These are phyloP conservation scores for Tyrannus savana DNA, from an alignment of 2,113 vertebrate genomes.

Conservation along the genomic window DNA sequence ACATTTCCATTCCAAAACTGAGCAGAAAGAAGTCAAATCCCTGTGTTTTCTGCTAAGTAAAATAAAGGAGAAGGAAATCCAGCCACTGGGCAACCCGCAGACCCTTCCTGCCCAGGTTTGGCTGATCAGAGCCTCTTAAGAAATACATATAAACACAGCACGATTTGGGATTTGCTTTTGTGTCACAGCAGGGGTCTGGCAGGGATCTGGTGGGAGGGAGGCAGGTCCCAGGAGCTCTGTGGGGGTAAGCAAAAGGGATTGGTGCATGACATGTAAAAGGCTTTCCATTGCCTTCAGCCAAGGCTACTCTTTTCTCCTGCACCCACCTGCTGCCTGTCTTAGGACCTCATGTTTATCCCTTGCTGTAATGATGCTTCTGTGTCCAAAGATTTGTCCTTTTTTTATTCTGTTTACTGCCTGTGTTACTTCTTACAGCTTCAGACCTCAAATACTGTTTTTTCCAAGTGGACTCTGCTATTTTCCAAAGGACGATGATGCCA, in stretches of 20 bases:
- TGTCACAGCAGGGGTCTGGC: background rate
- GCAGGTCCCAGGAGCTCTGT: background rate
- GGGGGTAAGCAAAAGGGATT: background rate
- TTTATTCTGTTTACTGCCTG: background rate
- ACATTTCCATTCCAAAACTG: background rate
- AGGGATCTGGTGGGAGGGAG: background rate
- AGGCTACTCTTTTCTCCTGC: background rate
- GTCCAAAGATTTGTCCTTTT: background rate
- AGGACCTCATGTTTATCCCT: background rate
- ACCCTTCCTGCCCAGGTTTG: background rate
- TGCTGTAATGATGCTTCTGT: background rate
- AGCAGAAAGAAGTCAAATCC: background rate
- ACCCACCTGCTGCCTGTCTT: background rate
- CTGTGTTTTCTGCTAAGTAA: background rate
- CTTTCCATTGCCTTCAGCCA: background rate
- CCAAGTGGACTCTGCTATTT: background rate
- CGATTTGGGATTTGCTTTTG: background rate
- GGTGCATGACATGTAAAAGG: background rate
- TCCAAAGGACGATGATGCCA: background rate
- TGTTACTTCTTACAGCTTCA: background rate
- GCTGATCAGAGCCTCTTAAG: background rate
- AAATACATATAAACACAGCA: background rate
- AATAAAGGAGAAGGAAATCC: background rate
- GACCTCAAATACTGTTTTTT: background rate
- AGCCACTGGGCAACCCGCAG: background rate